Conservation (phyloP, 1,140 invertebrate genomes). For the Bombus picipes region DNA sequence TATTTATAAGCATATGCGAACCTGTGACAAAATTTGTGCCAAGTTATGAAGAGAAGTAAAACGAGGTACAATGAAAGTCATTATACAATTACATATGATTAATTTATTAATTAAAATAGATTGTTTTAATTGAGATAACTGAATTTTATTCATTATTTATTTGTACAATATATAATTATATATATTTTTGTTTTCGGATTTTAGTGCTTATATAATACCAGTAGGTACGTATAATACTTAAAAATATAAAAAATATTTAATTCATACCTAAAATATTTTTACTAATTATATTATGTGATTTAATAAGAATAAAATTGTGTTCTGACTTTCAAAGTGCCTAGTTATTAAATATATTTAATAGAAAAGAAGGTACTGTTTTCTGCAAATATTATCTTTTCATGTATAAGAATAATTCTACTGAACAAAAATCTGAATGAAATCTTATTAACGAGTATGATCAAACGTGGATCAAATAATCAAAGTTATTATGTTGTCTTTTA, state of each 20-base stretch:
- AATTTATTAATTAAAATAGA: background rate
- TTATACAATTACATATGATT: conserved; percentile 20
- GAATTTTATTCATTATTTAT: background rate
- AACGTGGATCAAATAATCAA: conserved; percentile 19
- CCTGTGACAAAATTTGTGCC: conserved; percentile 47
- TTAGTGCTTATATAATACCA: background rate
- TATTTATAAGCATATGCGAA: conserved; percentile 32
- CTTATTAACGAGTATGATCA: conserved; percentile 21
- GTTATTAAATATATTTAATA: background rate
- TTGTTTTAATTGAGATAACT: background rate
- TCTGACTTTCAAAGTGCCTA: conserved; percentile 30
- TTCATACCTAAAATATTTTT: background rate
- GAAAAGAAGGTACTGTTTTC: background rate
- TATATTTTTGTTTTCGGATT: background rate
- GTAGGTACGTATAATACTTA: background rate
- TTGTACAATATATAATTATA: background rate
- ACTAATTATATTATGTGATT: background rate
- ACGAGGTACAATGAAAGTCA: conserved; percentile 37
- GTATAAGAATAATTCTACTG: background rate
- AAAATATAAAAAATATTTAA: background rate
- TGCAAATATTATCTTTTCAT: background rate
- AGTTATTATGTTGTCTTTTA: background rate
- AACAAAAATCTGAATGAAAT: background rate
- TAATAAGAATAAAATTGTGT: background rate
- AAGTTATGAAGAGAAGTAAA: conserved; percentile 25